These are phyloP conservation scores for Catharus ustulatus DNA, from an alignment of 2,797 vertebrate genomes.

Conservation along the genomic window DNA sequence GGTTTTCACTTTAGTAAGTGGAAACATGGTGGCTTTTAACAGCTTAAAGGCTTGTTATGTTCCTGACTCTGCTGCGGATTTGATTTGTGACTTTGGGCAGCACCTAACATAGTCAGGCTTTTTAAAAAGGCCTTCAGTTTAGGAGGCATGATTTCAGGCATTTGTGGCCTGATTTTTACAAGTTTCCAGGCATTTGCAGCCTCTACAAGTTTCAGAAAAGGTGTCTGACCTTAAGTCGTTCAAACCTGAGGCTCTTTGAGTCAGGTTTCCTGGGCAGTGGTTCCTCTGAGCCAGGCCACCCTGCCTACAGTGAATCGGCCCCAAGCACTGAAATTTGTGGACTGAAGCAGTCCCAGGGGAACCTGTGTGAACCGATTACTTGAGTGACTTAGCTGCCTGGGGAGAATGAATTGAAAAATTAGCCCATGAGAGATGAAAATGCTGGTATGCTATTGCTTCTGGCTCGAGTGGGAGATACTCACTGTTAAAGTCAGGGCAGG, in stretches of 20 bases:
- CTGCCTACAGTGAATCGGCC: neutral
- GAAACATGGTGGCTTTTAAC: neutral
- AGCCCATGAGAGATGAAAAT: neutral
- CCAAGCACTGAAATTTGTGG: neutral
- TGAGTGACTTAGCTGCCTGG: neutral
- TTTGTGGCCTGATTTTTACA: neutral
- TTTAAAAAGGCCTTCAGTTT: neutral
- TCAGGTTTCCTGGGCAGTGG: rapidly evolving
- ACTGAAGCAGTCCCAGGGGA: neutral
- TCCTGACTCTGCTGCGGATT: neutral
- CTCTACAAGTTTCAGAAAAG: neutral
- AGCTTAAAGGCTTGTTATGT: neutral
- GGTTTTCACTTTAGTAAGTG: neutral
- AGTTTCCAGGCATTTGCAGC: neutral
- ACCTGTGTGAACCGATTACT: no score
- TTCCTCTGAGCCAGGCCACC: neutral
- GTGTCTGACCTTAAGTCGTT: neutral
- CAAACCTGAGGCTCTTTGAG: neutral
- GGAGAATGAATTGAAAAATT: neutral
- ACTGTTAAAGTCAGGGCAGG: neutral
- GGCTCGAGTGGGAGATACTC: neutral
- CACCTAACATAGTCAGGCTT: neutral
- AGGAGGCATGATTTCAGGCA: neutral
- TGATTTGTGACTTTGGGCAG: neutral
- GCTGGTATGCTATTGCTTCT: neutral